A percentile compares a stretch with the other conserved stretches of the same genome.
Evolutionary conservation across 1,140 invertebrate genomes (phyloP).

Genomic region (Ectropis grisescens): DNA sequence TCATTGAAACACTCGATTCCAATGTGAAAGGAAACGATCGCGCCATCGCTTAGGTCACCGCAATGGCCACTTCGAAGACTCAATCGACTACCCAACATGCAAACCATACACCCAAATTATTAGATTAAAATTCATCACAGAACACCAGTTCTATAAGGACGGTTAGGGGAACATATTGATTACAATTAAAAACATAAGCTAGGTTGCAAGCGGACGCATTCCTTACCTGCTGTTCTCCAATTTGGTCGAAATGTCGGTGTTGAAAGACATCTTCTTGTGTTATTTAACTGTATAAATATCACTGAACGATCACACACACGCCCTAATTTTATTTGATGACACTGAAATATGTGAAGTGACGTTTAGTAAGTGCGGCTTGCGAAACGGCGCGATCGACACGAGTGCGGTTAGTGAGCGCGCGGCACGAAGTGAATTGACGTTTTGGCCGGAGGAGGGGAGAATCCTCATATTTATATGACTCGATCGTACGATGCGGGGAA

Average conservation of each 20-base stretch:
- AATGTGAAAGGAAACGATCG: too few species aligned
- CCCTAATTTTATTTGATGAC: conserved; percentile 34
- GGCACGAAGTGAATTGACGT: conserved; percentile 47
- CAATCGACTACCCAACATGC: too few species aligned
- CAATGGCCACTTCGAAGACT: too few species aligned
- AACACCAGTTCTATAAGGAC: too few species aligned
- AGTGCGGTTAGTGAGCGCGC: conserved; percentile 37
- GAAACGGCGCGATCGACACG: conserved; percentile 42
- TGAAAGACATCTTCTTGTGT: conserved; percentile 62
- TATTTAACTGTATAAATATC: conserved; percentile 57
- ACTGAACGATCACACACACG: conserved; percentile 53
- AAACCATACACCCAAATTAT: too few species aligned
- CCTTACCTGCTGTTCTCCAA: conserved; percentile 64
- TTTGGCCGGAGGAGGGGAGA: conserved; percentile 57
- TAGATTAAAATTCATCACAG: too few species aligned
- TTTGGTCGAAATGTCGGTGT: conserved; percentile 60
- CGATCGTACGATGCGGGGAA: conserved; percentile 62
- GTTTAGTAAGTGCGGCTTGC: conserved; percentile 35
- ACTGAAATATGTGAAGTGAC: conserved; percentile 34
- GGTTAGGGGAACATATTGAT: too few species aligned
- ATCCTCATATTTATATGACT: conserved; percentile 52
- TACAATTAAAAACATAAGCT: too few species aligned
- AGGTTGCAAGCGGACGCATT: too few species aligned
- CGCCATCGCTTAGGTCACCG: too few species aligned
- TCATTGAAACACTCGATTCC: too few species aligned